A percentile compares a stretch with the other conserved stretches of the same genome.
Evolutionary conservation across 2,113 vertebrate genomes (phyloP).

Genomic region (Rhea americana): DNA sequence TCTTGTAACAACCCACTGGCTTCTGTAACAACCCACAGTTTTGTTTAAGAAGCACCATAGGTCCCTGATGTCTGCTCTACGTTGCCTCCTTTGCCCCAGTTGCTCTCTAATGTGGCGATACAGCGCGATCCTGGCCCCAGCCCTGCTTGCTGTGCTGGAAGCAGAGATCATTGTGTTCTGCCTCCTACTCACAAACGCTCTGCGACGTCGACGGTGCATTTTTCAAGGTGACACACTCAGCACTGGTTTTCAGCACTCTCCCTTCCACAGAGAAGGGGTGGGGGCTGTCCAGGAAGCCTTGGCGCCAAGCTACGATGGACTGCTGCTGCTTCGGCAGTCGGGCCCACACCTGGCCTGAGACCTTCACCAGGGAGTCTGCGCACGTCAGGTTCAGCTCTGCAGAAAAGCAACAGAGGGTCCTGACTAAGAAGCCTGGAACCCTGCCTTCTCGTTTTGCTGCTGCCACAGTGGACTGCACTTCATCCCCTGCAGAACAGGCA

Average conservation of each 20-base stretch:
- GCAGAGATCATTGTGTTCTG: neutral
- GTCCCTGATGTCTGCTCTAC: neutral
- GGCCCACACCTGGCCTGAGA: slow-evolving; percentile 28
- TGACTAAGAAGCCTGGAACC: neutral
- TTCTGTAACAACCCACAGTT: neutral
- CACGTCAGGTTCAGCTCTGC: slow-evolving; percentile 35
- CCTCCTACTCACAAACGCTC: neutral
- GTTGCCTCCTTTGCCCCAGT: no score
- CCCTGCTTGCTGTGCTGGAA: fast-evolving
- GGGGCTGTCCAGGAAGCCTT: neutral
- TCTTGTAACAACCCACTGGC: neutral
- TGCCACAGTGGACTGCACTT: neutral
- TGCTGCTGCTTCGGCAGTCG: neutral
- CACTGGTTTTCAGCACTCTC: neutral
- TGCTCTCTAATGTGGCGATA: fast-evolving
- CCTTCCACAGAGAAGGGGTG: neutral
- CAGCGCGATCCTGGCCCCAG: neutral
- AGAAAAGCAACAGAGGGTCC: neutral
- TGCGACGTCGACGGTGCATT: fast-evolving
- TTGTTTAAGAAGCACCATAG: neutral
- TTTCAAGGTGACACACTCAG: fast-evolving
- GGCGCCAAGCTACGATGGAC: neutral
- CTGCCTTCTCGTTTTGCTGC: neutral
- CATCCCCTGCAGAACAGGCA: neutral
- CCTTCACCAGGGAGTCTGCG: neutral